Conservation (phyloP, 2,113 vertebrate species). For the Podarcis raffonei region DNA sequence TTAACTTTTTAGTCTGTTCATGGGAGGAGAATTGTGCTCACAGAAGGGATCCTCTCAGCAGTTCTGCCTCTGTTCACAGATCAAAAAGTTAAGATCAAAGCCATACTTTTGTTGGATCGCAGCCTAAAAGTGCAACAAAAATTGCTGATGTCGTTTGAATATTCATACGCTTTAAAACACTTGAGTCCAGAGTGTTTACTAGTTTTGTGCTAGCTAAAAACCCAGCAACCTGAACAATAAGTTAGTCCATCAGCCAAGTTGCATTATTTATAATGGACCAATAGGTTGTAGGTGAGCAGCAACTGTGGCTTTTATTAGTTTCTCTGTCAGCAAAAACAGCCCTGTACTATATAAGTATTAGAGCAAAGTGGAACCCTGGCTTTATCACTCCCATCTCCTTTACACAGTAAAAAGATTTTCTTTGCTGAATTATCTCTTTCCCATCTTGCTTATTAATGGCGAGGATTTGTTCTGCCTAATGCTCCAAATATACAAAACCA, state of each 20-base stretch:
- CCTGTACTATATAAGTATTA: background rate
- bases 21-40: background rate
- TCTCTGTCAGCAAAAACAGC: background rate
- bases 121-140: constrained; percentile 6
- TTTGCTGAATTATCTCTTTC: background rate
- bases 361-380: background rate
- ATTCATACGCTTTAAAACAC: constrained; percentile 34
- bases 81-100: background rate
- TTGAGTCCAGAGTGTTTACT: constrained; percentile 20
- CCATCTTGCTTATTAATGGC: background rate
- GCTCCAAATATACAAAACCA: background rate
- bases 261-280: constrained; percentile 8
- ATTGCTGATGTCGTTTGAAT: constrained; percentile 25
- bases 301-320: constrained; percentile 7
- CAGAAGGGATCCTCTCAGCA: background rate
- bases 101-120: background rate
- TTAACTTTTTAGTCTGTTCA: background rate
- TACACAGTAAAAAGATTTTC: background rate
- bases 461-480: background rate
- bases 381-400: background rate
- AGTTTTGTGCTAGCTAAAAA: background rate
- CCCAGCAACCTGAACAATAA: constrained; percentile 2
- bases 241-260: background rate
- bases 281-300: background rate
- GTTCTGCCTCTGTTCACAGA: background rate